Base-by-base conservation (phyloP, 1,140 invertebrate species). In the Marisa cornuarietis region DNA sequence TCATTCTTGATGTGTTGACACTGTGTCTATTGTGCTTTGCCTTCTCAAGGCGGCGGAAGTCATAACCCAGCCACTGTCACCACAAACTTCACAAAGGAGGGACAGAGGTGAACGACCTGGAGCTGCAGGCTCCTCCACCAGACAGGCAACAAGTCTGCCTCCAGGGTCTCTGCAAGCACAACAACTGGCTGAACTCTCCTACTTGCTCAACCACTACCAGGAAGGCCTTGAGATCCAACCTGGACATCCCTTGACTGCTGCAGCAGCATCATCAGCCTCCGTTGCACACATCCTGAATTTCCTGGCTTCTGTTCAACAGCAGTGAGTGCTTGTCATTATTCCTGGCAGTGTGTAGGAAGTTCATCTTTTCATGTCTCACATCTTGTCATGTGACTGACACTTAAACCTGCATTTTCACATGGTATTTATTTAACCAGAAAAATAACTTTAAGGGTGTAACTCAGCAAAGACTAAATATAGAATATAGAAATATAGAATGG, bases 161-260 rank as follows among this genome's bases (percentile, higher is more conserved):
- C 69, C 24, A 62, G 61, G 62, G 58, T 42, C 20, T 20, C 51
- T 71, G 1, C 11, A 20, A 31, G 26, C 85, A 63, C 84, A 88
- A 65, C 85, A 87, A 62, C 71, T 88, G 24, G 79, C 83, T 65
- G 87, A 88, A 69, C 84, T 88, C 24, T 84, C 87, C 51, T 81
- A 81, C 16, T 81, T 87, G n/a, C 71, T 88, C 22, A 80, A 80
- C 26, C 75, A 85, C 62, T 84, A 85, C 83, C 82, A 83, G 26
- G 81, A 76, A 62, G 79, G 81, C 52, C 78, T 80, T 75, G 83
- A 79, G 76, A 63, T 65, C 42, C 31, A 69, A 6, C 22, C 49
- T 62, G 54, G 7, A 18, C n/a, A n/a, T 6, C 62, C 26, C 6
- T 16, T 76, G 74, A 65, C 31, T 14, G 8, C 76, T 31, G 49